Conservation (phyloP, 2,888 invertebrate genomes). For the Anthophora plumipes region DNA sequence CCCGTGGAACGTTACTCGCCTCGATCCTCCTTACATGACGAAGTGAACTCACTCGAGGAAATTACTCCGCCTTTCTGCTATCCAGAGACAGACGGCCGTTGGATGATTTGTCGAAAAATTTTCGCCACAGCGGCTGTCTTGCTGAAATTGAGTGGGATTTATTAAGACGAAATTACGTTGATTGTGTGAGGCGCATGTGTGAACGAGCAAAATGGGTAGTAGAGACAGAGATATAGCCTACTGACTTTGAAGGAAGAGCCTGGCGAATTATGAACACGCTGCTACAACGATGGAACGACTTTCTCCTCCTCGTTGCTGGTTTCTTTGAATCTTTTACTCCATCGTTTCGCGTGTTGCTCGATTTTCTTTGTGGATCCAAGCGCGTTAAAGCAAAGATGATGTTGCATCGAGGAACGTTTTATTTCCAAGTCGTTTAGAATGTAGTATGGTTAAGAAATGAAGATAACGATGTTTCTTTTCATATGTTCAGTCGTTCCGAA, state of each 20-base stretch:
- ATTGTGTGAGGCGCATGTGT: conserved; percentile 8
- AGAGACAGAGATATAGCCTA: not conserved
- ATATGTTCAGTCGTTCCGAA: too few species aligned
- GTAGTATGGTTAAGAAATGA: too few species aligned
- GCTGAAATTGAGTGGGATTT: conserved; percentile 47
- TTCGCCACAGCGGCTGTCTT: conserved; percentile 29
- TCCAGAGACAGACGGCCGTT: conserved; percentile 54
- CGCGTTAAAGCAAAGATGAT: too few species aligned
- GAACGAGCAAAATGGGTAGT: not conserved
- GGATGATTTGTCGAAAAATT: conserved; percentile 75
- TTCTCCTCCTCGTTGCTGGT: conserved; percentile 2
- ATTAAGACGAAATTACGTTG: conserved; percentile 46
- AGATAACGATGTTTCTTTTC: too few species aligned
- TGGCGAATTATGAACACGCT: not conserved
- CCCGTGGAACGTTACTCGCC: conserved; percentile 62
- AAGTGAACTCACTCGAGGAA: conserved; percentile 67
- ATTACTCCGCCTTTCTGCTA: conserved; percentile 72
- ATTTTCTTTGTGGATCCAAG: not conserved
- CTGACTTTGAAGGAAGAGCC: conserved; percentile 32
- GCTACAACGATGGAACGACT: not conserved
- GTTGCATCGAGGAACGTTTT: too few species aligned
- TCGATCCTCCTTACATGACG: conserved; percentile 69
- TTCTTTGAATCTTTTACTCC: conserved; percentile 1
- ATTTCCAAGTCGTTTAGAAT: too few species aligned
- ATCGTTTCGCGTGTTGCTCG: not conserved